A percentile compares a stretch with the other conserved stretches of the same genome.
Evolutionary conservation across 2,113 vertebrate genomes (phyloP).

Genomic region (Otolemur garnettii): DNA sequence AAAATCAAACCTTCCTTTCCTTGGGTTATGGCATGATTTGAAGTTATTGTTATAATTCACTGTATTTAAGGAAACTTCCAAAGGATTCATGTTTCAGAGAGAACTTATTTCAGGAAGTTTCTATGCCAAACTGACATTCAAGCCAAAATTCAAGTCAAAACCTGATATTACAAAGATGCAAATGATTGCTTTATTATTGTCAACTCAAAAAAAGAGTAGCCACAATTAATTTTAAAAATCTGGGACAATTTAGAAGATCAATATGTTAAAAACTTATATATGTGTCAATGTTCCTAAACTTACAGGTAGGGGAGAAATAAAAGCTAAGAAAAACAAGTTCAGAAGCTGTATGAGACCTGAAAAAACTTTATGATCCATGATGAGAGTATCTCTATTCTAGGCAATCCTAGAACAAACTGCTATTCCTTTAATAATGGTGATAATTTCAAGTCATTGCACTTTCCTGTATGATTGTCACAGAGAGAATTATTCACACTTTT

Average conservation of each 20-base stretch:
- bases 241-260: background rate
- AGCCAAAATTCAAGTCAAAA: conserved; percentile 26
- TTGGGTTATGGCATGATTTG: conserved; percentile 2
- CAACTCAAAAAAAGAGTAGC: conserved; percentile 7
- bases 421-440: background rate
- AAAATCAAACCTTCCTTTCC: background rate
- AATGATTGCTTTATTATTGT: background rate
- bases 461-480: background rate
- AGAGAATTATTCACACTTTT: conserved; percentile 9
- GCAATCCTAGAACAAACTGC: background rate
- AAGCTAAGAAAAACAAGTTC: background rate
- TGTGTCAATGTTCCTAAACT: background rate
- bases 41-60: background rate
- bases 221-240: background rate
- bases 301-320: background rate
- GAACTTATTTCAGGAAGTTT: background rate
- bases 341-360: background rate
- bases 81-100: background rate
- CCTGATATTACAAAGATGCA: background rate
- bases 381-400: background rate
- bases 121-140: background rate
- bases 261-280: background rate
- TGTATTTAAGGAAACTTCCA: background rate
- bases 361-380: background rate
- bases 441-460: background rate